Percentiles rank a stretch among this genome's conserved stretches.
Evolutionary conservation across 2,113 vertebrate species (phyloP).

Genomic region (Corythoichthys intestinalis): DNA sequence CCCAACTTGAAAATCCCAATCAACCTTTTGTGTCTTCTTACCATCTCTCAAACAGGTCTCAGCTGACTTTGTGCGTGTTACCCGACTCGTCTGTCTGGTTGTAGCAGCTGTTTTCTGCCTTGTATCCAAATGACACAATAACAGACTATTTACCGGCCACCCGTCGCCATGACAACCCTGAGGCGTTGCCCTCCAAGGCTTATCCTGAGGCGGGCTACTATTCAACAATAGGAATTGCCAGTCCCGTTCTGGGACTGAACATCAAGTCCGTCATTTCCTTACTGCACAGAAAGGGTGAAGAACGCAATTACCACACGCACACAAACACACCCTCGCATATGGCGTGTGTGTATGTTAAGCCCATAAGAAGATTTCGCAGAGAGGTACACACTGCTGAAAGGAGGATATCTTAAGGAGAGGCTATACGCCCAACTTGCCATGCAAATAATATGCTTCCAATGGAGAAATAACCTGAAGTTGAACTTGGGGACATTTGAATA

Average conservation of each 20-base stretch:
- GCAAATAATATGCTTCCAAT: background rate
- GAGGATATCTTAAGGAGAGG: slow-evolving; percentile 27
- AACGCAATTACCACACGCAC: slow-evolving; percentile 42
- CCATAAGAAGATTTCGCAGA: slow-evolving; percentile 60
- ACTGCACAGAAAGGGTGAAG: slow-evolving; percentile 34
- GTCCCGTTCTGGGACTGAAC: background rate
- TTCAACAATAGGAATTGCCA: background rate
- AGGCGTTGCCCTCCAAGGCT: background rate
- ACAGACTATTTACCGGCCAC: background rate
- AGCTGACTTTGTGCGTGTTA: background rate
- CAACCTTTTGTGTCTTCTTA: background rate
- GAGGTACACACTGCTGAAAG: slow-evolving; percentile 37
- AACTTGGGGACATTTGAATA: background rate
- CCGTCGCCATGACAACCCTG: background rate
- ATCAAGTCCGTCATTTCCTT: slow-evolving; percentile 16
- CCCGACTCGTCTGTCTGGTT: background rate
- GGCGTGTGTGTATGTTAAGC: slow-evolving; percentile 47
- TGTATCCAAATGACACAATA: background rate
- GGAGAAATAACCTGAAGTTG: background rate
- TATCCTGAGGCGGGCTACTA: background rate
- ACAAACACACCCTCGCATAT: background rate
- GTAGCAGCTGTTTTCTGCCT: background rate
- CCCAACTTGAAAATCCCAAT: background rate
- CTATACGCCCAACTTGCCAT: background rate
- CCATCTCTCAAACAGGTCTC: background rate